A percentile compares a stretch with the other conserved stretches of the same genome.
phyloP scores from a whole-genome alignment of 1,140 invertebrate genomes.

The Chrysoperla carnea region DNA sequence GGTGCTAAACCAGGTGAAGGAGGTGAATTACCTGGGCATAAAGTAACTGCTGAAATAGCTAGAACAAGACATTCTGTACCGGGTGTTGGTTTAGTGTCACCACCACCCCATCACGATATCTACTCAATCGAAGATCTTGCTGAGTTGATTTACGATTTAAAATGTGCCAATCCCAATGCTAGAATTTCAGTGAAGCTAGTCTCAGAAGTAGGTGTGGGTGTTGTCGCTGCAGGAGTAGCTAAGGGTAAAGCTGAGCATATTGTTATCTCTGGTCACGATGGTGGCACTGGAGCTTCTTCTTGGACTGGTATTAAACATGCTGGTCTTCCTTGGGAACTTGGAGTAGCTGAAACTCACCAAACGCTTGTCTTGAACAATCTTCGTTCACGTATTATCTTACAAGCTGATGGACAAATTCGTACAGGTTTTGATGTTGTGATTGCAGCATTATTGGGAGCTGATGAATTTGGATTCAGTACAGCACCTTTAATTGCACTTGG shows the following conservation, averaged over 20 bases:
- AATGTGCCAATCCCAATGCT: conserved; percentile 90
- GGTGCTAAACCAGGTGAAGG: conserved; percentile 94
- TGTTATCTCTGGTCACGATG: conserved; percentile 96
- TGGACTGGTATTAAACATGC: conserved; percentile 95
- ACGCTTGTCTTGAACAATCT: conserved; percentile 90
- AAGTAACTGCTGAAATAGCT: conserved; percentile 82
- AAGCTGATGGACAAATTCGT: conserved; percentile 87
- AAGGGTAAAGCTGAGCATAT: conserved; percentile 99
- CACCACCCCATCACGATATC: conserved; percentile 98
- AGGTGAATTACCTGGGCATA: conserved; percentile 76
- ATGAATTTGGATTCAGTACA: conserved; percentile 98
- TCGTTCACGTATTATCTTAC: conserved; percentile 81
- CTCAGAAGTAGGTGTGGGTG: conserved; percentile 95
- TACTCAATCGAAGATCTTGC: conserved; percentile 99
- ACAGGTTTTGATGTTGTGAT: conserved; percentile 96
- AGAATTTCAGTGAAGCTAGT: conserved; percentile 96
- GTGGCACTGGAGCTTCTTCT: conserved; percentile 92
- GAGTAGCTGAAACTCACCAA: conserved; percentile 95
- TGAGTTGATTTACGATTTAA: conserved; percentile 96
- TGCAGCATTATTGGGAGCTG: conserved; percentile 86
- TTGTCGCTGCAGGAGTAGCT: conserved; percentile 93
- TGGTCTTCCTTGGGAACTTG: conserved; percentile 94
- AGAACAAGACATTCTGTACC: conserved; percentile 87
- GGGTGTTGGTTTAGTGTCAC: conserved; percentile 95
- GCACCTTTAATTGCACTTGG: conserved; percentile 93